Conservation (phyloP, 2,888 invertebrate species). For the Pristionchus entomophagus region DNA sequence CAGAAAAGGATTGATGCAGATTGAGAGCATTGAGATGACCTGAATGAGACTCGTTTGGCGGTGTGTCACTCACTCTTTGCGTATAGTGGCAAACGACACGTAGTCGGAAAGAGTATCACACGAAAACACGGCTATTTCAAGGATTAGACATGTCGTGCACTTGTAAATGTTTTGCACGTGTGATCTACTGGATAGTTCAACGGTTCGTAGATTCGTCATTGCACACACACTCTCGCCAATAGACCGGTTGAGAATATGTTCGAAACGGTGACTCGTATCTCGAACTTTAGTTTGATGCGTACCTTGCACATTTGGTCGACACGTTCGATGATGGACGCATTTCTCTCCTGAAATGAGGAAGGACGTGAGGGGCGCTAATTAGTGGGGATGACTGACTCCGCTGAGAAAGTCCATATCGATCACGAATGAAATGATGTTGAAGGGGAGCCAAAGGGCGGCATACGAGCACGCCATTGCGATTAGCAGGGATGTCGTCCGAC, state of each 20-base stretch:
- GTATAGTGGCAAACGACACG: no score
- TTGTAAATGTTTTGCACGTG: no score
- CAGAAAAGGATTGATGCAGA: conserved; percentile 75
- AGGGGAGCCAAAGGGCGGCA: conserved; percentile 75
- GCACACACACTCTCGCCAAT: no score
- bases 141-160: no score
- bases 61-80: no score
- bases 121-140: no score
- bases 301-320: conserved; percentile 73
- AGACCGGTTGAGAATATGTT: no score
- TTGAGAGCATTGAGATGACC: conserved; percentile 73
- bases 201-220: no score
- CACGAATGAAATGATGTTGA: conserved; percentile 72
- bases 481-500: conserved; percentile 70
- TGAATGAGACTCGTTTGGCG: neutral
- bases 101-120: no score
- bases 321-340: conserved; percentile 67
- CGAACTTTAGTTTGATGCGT: neutral
- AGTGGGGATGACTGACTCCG: neutral
- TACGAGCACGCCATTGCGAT: conserved; percentile 74
- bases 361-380: neutral
- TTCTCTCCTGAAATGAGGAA: conserved; percentile 62
- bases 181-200: no score
- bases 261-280: no score
- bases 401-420: conserved; percentile 70